Evolutionary conservation across 2,888 invertebrate genomes (phyloP).

Genomic region (Chloroclysta siterata): DNA sequence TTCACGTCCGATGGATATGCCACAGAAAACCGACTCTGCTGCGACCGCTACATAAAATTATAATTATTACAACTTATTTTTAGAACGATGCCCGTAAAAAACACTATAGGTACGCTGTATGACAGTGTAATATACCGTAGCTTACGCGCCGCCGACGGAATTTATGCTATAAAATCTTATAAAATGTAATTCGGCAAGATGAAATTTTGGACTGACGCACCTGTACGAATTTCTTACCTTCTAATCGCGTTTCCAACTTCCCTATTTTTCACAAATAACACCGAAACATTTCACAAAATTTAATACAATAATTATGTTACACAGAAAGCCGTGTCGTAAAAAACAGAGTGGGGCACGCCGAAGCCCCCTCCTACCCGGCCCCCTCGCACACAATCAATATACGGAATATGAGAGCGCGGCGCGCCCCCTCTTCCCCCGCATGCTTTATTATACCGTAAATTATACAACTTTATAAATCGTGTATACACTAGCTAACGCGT

Average conservation of each 20-base stretch:
- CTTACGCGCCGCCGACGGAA: constrained; percentile 83
- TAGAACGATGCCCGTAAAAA: constrained; percentile 86
- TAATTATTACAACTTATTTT: constrained; percentile 86
- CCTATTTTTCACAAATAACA: constrained; percentile 82
- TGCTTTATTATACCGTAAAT: constrained; percentile 85
- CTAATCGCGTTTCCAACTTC: constrained; percentile 76
- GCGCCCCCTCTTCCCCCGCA: constrained; percentile 84
- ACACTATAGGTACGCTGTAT: constrained; percentile 85
- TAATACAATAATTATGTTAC: constrained; percentile 85
- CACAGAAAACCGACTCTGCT: constrained; percentile 80
- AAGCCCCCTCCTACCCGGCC: constrained; percentile 84
- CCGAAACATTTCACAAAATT: constrained; percentile 85
- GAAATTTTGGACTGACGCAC: constrained; percentile 67
- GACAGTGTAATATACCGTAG: constrained; percentile 83
- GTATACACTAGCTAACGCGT: constrained; percentile 65
- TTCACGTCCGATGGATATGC: constrained; percentile 73
- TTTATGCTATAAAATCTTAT: constrained; percentile 80
- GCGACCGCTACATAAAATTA: constrained; percentile 85
- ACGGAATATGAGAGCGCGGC: constrained; percentile 85
- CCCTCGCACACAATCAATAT: constrained; percentile 86
- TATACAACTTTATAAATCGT: constrained; percentile 82
- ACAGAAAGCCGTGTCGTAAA: constrained; percentile 86
- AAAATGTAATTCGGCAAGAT: constrained; percentile 71
- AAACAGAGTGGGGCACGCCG: constrained; percentile 86
- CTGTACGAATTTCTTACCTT: constrained; percentile 76